Evolutionary conservation across 2,888 invertebrate species (phyloP).

Genomic region (Athetis lepigone): DNA sequence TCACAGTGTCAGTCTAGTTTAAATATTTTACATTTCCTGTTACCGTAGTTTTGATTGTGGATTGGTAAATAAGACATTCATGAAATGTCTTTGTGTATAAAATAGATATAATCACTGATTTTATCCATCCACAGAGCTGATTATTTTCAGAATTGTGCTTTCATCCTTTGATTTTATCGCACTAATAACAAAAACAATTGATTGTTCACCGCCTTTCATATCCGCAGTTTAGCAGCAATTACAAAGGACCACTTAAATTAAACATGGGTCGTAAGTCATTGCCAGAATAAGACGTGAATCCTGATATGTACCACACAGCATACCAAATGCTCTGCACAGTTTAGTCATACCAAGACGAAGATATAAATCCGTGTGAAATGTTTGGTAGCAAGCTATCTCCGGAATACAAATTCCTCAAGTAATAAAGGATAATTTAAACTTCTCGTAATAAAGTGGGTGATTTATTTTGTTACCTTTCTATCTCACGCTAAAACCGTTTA

Average conservation of each 20-base stretch:
- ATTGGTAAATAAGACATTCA: too few relatives aligned
- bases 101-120: neutral
- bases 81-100: too few relatives aligned
- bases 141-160: neutral
- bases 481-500: slow-evolving; percentile 31
- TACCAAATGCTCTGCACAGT: slow-evolving; percentile 35
- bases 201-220: neutral
- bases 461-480: slow-evolving; percentile 20
- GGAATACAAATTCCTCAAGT: slow-evolving; percentile 44
- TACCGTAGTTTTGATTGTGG: neutral
- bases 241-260: neutral
- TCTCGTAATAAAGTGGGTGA: slow-evolving; percentile 47
- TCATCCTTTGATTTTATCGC: neutral
- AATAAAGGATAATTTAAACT: slow-evolving; percentile 13
- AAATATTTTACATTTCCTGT: too few relatives aligned
- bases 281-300: slow-evolving; percentile 15
- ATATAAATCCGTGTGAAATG: slow-evolving; percentile 45
- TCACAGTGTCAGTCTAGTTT: too few relatives aligned
- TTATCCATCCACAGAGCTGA: too few relatives aligned
- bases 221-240: neutral
- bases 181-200: neutral
- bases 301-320: slow-evolving; percentile 21
- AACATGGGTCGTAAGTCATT: slow-evolving; percentile 9
- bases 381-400: slow-evolving; percentile 27
- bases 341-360: slow-evolving; percentile 23